Evolutionary conservation across 1,140 invertebrate genomes (phyloP).

Genomic region (Diplogasteroides magnus): DNA sequence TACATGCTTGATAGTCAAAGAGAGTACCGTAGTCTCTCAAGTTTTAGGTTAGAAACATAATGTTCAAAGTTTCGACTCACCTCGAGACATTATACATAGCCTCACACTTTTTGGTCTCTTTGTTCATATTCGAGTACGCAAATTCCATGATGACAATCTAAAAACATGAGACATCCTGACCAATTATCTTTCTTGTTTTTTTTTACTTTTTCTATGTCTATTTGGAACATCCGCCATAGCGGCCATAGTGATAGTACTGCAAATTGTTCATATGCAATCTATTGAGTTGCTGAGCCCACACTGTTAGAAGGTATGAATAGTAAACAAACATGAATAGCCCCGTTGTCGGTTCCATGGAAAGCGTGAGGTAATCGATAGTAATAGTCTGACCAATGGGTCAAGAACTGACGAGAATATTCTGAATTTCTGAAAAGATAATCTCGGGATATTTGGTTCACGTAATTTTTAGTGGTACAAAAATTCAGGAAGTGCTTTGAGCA

Average conservation of each 20-base stretch:
- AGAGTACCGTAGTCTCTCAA: not conserved
- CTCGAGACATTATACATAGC: not conserved
- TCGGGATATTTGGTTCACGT: not conserved
- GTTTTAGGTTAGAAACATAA: constrained; percentile 18
- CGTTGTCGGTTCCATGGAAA: constrained; percentile 45
- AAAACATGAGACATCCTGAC: not conserved
- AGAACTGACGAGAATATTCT: constrained; percentile 39
- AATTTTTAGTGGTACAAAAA: too few species aligned
- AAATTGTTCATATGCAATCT: too few species aligned
- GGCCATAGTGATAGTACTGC: too few species aligned
- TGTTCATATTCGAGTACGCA: not conserved
- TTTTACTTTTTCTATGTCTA: too few species aligned
- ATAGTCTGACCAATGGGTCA: constrained; percentile 43
- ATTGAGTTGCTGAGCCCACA: too few species aligned
- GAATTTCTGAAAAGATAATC: constrained; percentile 41
- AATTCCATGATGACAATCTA: not conserved
- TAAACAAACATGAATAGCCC: constrained; percentile 37
- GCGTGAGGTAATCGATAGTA: constrained; percentile 38
- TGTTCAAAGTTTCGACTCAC: constrained; percentile 6
- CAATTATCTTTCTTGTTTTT: too few species aligned
- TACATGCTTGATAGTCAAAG: not conserved
- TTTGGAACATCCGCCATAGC: too few species aligned
- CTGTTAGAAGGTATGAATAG: not conserved
- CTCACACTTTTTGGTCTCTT: not conserved
- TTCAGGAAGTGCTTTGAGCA: too few species aligned